Percentiles rank a stretch among this genome's conserved stretches.
Evolutionary conservation across 2,888 invertebrate genomes (phyloP).

Genomic region (Beris morrisii): DNA sequence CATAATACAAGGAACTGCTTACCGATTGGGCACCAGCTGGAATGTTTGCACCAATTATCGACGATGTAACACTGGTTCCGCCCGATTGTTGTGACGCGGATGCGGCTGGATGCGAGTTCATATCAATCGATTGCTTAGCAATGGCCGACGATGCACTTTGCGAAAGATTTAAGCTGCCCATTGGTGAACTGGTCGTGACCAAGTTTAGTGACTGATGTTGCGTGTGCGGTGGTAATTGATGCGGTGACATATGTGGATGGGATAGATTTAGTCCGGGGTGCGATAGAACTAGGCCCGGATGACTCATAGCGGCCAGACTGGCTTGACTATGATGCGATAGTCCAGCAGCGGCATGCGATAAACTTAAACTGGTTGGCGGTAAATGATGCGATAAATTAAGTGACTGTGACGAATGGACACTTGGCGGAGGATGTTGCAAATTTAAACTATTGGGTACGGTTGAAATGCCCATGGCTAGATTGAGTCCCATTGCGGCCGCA

Average conservation of each 20-base stretch:
- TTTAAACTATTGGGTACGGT: constrained; percentile 44
- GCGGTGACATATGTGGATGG: constrained; percentile 44
- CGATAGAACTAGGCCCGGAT: constrained; percentile 50
- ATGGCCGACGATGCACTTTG: constrained; percentile 28
- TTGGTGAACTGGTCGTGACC: constrained; percentile 45
- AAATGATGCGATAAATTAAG: constrained; percentile 51
- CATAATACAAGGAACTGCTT: constrained; percentile 49
- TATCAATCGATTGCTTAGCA: constrained; percentile 29
- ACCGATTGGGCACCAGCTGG: constrained; percentile 45
- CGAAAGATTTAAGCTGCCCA: constrained; percentile 44
- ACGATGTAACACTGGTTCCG: constrained; percentile 8
- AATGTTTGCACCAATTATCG: constrained; percentile 46
- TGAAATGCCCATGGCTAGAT: constrained; percentile 49
- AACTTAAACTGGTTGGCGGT: constrained; percentile 48
- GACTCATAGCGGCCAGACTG: constrained; percentile 49
- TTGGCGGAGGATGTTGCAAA: constrained; percentile 46
- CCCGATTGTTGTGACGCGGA: neutral
- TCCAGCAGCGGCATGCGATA: constrained; percentile 47
- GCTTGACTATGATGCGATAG: constrained; percentile 52
- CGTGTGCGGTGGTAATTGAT: constrained; percentile 51
- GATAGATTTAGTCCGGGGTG: constrained; percentile 51
- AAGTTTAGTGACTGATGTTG: constrained; percentile 45
- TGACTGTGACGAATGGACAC: constrained; percentile 37
- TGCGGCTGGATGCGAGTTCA: constrained; percentile 19
- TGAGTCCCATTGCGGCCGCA: constrained; percentile 48